Base-by-base conservation (phyloP, 2,113 vertebrate species). In the Hippolais icterina region DNA sequence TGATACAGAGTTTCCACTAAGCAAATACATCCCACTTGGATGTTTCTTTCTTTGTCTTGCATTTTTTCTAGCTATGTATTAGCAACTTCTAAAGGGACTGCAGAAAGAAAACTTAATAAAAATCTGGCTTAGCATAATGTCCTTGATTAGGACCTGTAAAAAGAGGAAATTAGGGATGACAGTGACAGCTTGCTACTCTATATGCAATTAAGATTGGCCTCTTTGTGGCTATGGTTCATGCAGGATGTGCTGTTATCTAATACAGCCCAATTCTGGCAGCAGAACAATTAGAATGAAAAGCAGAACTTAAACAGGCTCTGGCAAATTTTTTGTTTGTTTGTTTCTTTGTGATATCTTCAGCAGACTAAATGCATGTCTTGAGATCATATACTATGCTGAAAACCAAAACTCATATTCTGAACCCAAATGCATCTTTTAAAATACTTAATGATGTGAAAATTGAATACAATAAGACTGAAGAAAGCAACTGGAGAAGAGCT, bases 171-270 rank as follows among this genome's bases (percentile, higher is more conserved):
- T 69, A 66, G 77, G 71, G 68, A 76, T 77, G 41, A 84, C 65
- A 89, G 50, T 75, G 89, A 94, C 86, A 92, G 86, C 71, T 95
- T 96, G 82, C 75, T 93, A 70, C 52, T 78, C 79, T 86, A 63
- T 65, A 90, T 86, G 91, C 68, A 86, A 75, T 96, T 93, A 95
- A 53, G 46, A 70, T 41, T 25, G 70, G 24, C 29, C 68, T 90
- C 77, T 80, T 79, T 69, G 78, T 87, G 53, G 39, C 44, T 88
- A 19, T 33, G 31, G 65, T 66, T 91, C 42, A 35, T 42, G 46
- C 33, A 86, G 63, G 54, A 94, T 61, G 17, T 86, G 47, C 50
- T 83, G 82, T 70, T 90, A 77, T 66, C 68, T 83, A 88, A 88
- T 41, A 75, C 31, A 86, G 56, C 24, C 54, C 7, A 3, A 56